Conservation (phyloP, 1,140 invertebrate species). For the Lepeophtheirus salmonis region DNA sequence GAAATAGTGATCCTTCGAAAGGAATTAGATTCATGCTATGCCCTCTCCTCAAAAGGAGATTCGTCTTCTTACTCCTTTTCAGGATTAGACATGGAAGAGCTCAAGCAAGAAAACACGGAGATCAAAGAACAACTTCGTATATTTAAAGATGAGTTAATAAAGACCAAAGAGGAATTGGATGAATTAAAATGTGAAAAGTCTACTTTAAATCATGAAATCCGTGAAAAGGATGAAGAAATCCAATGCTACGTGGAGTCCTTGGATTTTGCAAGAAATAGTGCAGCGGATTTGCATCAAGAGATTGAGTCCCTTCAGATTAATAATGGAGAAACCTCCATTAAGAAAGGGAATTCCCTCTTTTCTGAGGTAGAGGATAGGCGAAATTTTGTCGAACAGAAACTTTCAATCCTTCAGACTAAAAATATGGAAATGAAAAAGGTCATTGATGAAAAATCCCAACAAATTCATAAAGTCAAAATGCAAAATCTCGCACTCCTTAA, state of each 20-base stretch:
- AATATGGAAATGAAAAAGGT: constrained; percentile 20
- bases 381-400: constrained; percentile 21
- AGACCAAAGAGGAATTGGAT: not conserved
- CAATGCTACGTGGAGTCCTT: constrained; percentile 19
- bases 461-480: constrained; percentile 20
- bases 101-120: constrained; percentile 4
- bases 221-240: constrained; percentile 20
- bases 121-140: not conserved
- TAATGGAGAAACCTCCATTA: constrained; percentile 21
- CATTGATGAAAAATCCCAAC: constrained; percentile 17
- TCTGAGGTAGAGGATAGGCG: constrained; percentile 24
- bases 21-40: constrained; percentile 13
- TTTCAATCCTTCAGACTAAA: constrained; percentile 19
- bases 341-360: constrained; percentile 24
- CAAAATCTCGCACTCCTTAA: not conserved
- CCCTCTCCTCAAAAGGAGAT: constrained; percentile 15
- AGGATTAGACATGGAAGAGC: constrained; percentile 8
- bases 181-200: constrained; percentile 7
- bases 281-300: constrained; percentile 19
- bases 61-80: constrained; percentile 1
- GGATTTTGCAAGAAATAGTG: constrained; percentile 16
- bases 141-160: not conserved
- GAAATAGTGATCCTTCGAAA: constrained; percentile 5
- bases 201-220: constrained; percentile 18
- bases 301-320: constrained; percentile 20